Evolutionary conservation across 2,797 vertebrate genomes (phyloP).

Genomic region (Gallinago solitaria): DNA sequence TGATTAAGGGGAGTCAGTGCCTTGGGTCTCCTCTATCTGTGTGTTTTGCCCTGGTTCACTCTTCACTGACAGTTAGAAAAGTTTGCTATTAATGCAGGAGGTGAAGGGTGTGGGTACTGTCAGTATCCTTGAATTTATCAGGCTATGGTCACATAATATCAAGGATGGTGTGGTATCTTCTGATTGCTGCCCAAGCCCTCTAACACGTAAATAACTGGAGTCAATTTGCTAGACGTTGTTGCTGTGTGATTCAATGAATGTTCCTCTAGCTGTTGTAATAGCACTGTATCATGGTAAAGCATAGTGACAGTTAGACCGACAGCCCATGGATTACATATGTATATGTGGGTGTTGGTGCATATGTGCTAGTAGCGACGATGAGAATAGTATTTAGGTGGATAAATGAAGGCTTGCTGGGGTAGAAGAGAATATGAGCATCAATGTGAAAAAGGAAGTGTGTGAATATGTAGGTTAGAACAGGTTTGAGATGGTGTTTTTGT

Average conservation of each 20-base stretch:
- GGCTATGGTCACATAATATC: not conserved
- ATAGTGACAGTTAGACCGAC: not conserved
- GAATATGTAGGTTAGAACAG: slow-evolving; percentile 10
- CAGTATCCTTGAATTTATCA: not conserved
- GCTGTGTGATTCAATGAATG: not conserved
- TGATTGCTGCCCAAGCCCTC: not conserved
- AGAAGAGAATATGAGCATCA: not conserved
- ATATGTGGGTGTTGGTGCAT: not conserved
- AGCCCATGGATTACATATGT: not conserved
- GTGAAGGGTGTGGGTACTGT: not conserved
- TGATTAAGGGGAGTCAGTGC: not conserved
- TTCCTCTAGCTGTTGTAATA: not conserved
- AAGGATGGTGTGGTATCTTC: not conserved
- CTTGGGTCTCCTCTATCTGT: not conserved
- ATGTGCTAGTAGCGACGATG: not conserved
- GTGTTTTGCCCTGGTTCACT: not conserved
- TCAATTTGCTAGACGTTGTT: not conserved
- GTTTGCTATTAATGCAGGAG: not conserved
- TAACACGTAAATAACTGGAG: not conserved
- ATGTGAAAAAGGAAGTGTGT: not conserved
- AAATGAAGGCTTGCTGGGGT: not conserved
- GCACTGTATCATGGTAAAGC: not conserved
- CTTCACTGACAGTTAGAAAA: not conserved
- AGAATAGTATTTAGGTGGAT: not conserved
- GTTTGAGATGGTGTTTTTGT: slow-evolving; percentile 8